Evolutionary conservation across 2,797 vertebrate genomes (phyloP).

Genomic region (Phrynocephalus guinanensis): DNA sequence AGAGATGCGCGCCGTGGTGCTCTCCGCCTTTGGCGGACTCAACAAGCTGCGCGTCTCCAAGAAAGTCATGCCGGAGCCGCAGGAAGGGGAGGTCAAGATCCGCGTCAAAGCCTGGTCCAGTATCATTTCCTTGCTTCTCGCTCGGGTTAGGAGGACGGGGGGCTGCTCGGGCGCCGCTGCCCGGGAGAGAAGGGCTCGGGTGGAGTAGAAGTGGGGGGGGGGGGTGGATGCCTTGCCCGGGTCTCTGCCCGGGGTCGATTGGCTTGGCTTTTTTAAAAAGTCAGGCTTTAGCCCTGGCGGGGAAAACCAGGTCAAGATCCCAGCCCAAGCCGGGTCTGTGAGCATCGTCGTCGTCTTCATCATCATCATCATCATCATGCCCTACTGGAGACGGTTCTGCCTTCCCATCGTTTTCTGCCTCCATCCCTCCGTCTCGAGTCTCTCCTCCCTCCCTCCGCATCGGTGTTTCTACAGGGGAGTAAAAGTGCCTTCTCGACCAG

Average conservation of each 20-base stretch:
- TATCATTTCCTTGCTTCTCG: slow-evolving; percentile 40
- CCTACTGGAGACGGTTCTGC: no score
- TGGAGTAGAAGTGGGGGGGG: no score
- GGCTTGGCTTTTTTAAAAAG: slow-evolving; percentile 67
- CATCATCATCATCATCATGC: no score
- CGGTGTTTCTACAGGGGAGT: neutral
- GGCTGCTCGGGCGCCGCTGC: no score
- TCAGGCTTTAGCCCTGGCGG: slow-evolving; percentile 89
- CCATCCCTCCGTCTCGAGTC: neutral
- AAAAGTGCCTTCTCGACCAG: rapidly evolving
- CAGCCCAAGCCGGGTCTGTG: neutral
- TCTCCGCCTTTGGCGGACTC: slow-evolving; percentile 92
- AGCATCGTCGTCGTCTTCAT: neutral
- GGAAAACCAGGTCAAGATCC: slow-evolving; percentile 26
- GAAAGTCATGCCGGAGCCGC: slow-evolving; percentile 92
- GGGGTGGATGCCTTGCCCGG: no score
- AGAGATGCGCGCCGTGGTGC: slow-evolving; percentile 94
- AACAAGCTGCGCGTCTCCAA: slow-evolving; percentile 94
- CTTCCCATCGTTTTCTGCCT: neutral
- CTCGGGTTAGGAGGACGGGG: no score
- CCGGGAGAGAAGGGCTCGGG: no score
- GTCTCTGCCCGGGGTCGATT: no score
- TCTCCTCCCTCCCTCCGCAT: no score
- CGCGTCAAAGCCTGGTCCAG: slow-evolving; percentile 94
- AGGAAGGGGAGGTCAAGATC: slow-evolving; percentile 91